Percentiles rank a stretch among this genome's conserved stretches.
Evolutionary conservation across 2,113 vertebrate genomes (phyloP).

Genomic region (Tragelaphus scriptus): DNA sequence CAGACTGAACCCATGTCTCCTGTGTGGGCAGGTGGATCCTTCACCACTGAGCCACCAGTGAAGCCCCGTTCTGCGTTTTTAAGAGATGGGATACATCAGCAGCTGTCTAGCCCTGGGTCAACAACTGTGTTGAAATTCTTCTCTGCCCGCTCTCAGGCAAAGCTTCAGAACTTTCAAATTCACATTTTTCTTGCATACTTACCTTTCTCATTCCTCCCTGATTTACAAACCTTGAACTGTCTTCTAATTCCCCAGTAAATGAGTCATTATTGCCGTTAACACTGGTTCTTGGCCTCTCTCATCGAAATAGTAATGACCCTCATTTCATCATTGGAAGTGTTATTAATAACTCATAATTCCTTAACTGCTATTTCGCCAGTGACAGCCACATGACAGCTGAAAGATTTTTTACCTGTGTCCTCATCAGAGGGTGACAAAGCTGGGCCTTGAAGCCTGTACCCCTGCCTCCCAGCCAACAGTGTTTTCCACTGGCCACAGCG

Average conservation of each 20-base stretch:
- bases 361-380: neutral
- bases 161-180: neutral
- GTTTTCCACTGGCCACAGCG: fast-evolving
- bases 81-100: neutral
- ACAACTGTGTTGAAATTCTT: neutral
- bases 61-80: neutral
- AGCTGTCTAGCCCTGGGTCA: fast-evolving
- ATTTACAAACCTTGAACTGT: neutral
- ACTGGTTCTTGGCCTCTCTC: neutral
- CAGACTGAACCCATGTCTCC: neutral
- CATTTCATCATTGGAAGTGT: neutral
- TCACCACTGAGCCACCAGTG: neutral
- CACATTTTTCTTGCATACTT: fast-evolving
- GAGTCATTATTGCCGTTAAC: neutral
- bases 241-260: neutral
- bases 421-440: neutral
- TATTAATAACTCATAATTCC: neutral
- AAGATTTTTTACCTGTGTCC: neutral
- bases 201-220: neutral
- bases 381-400: neutral
- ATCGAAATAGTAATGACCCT: neutral
- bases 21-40: neutral
- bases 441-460: neutral
- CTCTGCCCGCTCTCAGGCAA: neutral
- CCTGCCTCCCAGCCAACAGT: fast-evolving